Evolutionary conservation across 2,113 vertebrate genomes (phyloP).

Genomic region (Circaetus cinerascens): DNA sequence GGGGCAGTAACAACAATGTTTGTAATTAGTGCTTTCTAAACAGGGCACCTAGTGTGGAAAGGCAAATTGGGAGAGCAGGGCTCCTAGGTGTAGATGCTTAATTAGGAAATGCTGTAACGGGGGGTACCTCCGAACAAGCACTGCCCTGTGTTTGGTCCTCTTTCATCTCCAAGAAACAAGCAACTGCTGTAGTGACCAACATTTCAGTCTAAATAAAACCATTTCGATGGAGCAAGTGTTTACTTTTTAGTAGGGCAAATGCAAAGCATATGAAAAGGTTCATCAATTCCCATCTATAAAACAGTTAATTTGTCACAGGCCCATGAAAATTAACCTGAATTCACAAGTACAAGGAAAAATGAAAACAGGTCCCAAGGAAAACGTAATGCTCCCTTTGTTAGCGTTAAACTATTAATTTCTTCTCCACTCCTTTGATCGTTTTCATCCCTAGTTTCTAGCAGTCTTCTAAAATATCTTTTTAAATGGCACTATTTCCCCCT

Average conservation of each 20-base stretch:
- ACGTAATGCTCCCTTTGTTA: background rate
- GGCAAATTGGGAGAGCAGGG: constrained; percentile 54
- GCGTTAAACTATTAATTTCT: background rate
- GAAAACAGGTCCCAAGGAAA: background rate
- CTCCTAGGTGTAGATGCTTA: constrained; percentile 42
- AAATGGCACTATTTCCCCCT: background rate
- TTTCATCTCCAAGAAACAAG: constrained; percentile 47
- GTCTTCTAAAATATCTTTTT: background rate
- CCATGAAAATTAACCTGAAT: background rate
- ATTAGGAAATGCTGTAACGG: constrained; percentile 58
- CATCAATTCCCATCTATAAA: background rate
- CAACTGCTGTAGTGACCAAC: constrained; percentile 1
- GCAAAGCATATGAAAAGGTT: background rate
- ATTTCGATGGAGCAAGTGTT: background rate
- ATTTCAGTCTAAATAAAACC: constrained; percentile 11
- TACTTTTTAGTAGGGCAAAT: background rate
- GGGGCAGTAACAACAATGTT: constrained; percentile 77
- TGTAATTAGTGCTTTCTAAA: constrained; percentile 63
- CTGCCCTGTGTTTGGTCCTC: background rate
- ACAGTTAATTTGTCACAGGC: background rate
- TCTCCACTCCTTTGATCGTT: background rate
- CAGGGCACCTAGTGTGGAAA: constrained; percentile 61
- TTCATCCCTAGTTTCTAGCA: background rate
- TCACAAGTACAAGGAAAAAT: background rate
- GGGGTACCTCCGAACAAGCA: background rate